Evolutionary conservation across 2,797 vertebrate species (phyloP), one percentile per base, ranked within the genome.

Genomic region (Holocentrus rufus): DNA sequence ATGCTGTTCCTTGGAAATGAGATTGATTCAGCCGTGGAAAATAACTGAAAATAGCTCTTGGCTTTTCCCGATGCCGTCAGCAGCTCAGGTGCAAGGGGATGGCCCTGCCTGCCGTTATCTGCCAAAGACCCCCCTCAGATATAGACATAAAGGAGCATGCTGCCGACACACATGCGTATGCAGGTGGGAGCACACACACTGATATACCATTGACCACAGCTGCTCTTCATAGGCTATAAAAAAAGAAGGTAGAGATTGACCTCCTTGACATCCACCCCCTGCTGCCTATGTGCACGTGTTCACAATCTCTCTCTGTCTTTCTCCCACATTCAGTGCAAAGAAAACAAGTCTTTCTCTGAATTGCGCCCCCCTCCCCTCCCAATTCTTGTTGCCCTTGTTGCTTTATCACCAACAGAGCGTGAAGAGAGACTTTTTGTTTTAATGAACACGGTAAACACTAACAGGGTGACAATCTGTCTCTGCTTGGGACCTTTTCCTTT

Each of bases 381-480:
- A 57, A 65, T 65, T 64, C 46, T 56, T 36, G 60, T 63, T 15
- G 3, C 47, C 69, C 60, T 27, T 72, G 68, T 73, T 82, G 77
- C 74, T 84, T 77, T 77, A 83, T 88, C 74, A 61, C 73, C 81
- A 78, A 67, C 20, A 73, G 85, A 69, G 66, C 68, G 52, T 80
- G 82, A 83, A 78, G 69, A 80, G 57, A 84, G 83, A 63, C 39
- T 47, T 58, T 75, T 82, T 80, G n/a, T 64, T 78, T 77, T 77
- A 83, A 83, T 88, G 72, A 89, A 77, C 81, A 78, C 44, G 36
- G 74, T 87, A 90, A 87, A 88, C 79, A 84, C 67, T 59, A 74
- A 75, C 59, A 61, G 72, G 80, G 82, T 7, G 27, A 77, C 79
- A 81, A 60, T 81, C 72, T 80, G 82, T 88, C 82, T 85, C 69